These are phyloP conservation scores for Hydrotaea cyrtoneurina DNA, from an alignment of 2,888 invertebrate species.

Conservation along the genomic window DNA sequence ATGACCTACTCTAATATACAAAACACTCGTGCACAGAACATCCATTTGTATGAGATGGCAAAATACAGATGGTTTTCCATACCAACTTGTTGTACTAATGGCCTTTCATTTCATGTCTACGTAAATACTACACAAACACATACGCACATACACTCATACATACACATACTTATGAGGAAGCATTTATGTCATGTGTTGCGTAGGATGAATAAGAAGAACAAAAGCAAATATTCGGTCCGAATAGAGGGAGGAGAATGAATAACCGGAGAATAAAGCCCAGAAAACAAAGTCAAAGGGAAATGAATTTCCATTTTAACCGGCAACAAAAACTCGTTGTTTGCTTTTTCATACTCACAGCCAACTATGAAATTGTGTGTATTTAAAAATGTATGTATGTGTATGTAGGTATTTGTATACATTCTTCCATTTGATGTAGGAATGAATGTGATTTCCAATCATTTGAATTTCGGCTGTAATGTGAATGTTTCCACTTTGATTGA, in stretches of 20 bases:
- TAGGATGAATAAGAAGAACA: neutral
- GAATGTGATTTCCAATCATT: too few species aligned
- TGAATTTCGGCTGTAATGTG: too few species aligned
- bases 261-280: neutral
- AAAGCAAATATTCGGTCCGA: neutral
- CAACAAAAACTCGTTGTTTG: conserved; percentile 14
- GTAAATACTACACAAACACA: neutral
- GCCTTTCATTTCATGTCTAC: conserved; percentile 28
- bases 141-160: neutral
- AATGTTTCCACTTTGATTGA: too few species aligned
- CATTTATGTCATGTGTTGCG: conserved; percentile 21
- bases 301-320: conserved; percentile 37
- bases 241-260: neutral
- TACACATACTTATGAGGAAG: neutral
- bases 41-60: conserved; percentile 64
- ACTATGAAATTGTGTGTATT: conserved; percentile 17
- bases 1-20: neutral
- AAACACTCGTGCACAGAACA: neutral
- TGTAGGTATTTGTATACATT: too few species aligned
- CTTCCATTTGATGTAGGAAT: too few species aligned
- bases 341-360: neutral
- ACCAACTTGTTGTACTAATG: conserved; percentile 43
- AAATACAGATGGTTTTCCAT: conserved; percentile 74
- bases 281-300: conserved; percentile 30
- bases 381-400: neutral